Conservation (phyloP, 2,888 invertebrate species). For the Autographa gamma region DNA sequence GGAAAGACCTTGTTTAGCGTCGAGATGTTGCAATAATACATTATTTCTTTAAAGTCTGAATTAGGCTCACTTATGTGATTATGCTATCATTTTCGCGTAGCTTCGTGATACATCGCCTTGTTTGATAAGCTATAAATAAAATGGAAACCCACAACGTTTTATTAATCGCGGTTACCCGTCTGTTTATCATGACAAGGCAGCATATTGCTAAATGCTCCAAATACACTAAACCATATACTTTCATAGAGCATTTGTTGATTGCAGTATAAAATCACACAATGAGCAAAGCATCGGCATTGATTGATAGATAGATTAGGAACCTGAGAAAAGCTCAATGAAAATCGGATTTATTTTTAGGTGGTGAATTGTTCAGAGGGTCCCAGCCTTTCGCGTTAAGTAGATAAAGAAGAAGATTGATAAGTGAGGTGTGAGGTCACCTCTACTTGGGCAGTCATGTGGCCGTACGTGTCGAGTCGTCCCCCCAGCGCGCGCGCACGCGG, state of each 20-base stretch:
- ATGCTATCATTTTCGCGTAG: conserved; percentile 16
- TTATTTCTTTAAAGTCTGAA: conserved; percentile 2
- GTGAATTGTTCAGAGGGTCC: conserved; percentile 22
- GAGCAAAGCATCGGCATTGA: neutral
- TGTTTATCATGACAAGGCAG: neutral
- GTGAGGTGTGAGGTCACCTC: conserved; percentile 62
- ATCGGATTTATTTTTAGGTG: conserved; percentile 10
- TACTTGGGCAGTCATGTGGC: conserved; percentile 62
- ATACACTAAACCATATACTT: neutral
- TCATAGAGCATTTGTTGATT: neutral
- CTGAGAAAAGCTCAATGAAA: neutral
- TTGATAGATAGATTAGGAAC: neutral
- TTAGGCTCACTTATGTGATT: conserved; percentile 10
- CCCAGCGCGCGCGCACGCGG: conserved; percentile 68
- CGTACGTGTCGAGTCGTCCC: conserved; percentile 68
- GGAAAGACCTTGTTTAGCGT: neutral
- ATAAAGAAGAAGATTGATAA: conserved; percentile 54
- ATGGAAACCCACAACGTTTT: neutral
- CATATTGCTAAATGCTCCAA: neutral
- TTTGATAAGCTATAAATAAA: conserved; percentile 23
- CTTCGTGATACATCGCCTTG: conserved; percentile 15
- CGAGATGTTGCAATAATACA: neutral
- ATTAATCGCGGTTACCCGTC: no score
- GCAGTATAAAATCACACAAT: neutral
- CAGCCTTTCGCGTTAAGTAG: conserved; percentile 17